Base-by-base conservation (phyloP, 1,140 invertebrate genomes). In the Brachionus plicatilis region DNA sequence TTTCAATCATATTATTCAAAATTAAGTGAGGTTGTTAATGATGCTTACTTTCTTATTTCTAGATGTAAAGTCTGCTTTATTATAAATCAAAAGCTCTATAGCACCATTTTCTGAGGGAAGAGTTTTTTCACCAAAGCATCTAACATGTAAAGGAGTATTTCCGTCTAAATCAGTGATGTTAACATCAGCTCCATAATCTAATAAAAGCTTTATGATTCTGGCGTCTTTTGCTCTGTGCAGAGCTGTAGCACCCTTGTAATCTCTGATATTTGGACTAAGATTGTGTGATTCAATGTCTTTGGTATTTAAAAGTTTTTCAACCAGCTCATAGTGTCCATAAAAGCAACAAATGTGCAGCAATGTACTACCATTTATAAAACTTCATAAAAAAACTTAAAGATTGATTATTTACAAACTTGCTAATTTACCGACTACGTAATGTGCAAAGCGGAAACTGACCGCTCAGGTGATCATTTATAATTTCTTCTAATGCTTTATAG, bases 261-360 rank as follows among this genome's bases (percentile, higher is more conserved):
- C 89, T 20, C 85, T 68, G 29, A 80, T 37, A 80, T 80, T 60
- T 17, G 53, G 76, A 27, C 43, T 80, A 24, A 80, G 17, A 6
- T 88, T 70, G 53, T 88, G 87, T 1, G 88, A 85, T 68, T 88
- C 88, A 1, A 89, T 85, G 14, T 87, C 85, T 12, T 87, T 85
- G 8, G 85, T 66, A 3, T 85, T 83, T 2, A 94, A 88, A 1
- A 93, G 91, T 47, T 92, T 89, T 85, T 92, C 91, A 43, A 94
- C 89, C 11, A 93, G 87, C 65, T 91, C 91, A 56, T 92, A 91
- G 86, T 93, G 92, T 27, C 93, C 93, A 88, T 94, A 93, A 75
- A 93, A 93, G 66, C 93, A 92, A n/a, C 94, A 90, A 70, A 92
- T 93, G 87, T 94, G 93, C 43, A 94, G 90, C 45, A 93, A 88